Conservation (phyloP, 1,140 invertebrate genomes). For the Campoletis sonorensis region DNA sequence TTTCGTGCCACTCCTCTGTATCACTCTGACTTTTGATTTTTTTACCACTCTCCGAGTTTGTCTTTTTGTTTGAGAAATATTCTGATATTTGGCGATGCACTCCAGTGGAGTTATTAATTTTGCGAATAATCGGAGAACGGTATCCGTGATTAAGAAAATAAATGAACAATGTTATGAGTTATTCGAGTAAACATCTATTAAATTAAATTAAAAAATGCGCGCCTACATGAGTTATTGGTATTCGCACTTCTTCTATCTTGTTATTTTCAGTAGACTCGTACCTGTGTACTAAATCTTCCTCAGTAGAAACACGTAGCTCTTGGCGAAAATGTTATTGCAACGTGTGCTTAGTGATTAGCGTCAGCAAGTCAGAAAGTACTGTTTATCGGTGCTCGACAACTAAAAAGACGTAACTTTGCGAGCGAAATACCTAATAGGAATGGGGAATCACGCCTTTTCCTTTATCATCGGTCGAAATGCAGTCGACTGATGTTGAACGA, state of each 20-base stretch:
- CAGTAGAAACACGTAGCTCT: constrained; percentile 4
- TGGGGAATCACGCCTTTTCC: neutral
- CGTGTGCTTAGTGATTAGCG: constrained; percentile 32
- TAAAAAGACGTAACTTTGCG: neutral
- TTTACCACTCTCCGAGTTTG: neutral
- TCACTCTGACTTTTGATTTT: neutral
- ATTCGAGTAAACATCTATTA: neutral
- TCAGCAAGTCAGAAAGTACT: constrained; percentile 8
- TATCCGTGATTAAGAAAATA: neutral
- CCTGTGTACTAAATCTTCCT: constrained; percentile 20
- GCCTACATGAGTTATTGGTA: neutral
- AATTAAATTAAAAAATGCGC: neutral
- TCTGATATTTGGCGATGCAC: too few species aligned
- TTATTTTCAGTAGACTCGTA: constrained; percentile 7
- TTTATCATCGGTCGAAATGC: neutral
- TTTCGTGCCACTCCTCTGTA: constrained; percentile 34
- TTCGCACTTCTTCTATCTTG: neutral
- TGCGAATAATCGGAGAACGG: neutral
- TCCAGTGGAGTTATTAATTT: neutral
- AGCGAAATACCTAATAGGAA: neutral
- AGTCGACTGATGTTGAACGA: constrained; percentile 4
- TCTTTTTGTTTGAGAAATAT: neutral
- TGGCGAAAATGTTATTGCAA: constrained; percentile 32
- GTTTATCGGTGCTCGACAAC: neutral
- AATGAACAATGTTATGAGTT: neutral